Evolutionary conservation across 53 echinoderm and acorn worm species (phyloP), one percentile per base, ranked within the genome.

Genomic region (Arbacia lixula): DNA sequence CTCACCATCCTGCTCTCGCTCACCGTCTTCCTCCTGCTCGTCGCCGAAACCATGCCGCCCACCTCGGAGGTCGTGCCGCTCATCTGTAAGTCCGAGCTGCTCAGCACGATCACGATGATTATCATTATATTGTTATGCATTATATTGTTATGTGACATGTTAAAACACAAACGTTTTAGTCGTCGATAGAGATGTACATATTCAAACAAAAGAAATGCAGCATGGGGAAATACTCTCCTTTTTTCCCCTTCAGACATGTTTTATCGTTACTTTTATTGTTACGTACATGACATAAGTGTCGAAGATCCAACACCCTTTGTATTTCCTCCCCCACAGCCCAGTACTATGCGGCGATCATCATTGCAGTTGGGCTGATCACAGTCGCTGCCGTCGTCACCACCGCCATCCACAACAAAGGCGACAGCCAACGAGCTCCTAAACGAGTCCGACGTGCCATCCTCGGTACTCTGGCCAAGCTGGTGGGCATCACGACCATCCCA

Each of bases 51-150:
- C 19, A 85, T 97, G 85, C 97, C 94, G 24, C 92, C 97, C 22
- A 97, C 97, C 46, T 97, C 97, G 0, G 92, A 97, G 26, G 94
- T 94, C 53, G 90, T 97, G 22, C 97, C 97, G 27, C 86, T 88
- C 68, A 92, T 93, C 6, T 91, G 96, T 96, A 89, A 85, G 96
- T 82, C 33, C 50, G 19, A 12, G 12, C 0, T 14, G 19, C 12
- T 50, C 12, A 50, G 19, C 12, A 50, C 19, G 0, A 36, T 19
- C 56, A 56, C 6, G 56, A 12, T 56, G 19, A 9, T 14, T 24
- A 66, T 37, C 46, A 46, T 46, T 14, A 14, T 14, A 46, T 46
- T 10, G 14, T 46, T 46, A 46, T 46, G 6, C 14, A 10, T 46
- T 46, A 46, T 46, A 46, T 46, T 46, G 46, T 10, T 46, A 8